Evolutionary conservation across 2,797 vertebrate genomes (phyloP).

Genomic region (Dallia pectoralis): DNA sequence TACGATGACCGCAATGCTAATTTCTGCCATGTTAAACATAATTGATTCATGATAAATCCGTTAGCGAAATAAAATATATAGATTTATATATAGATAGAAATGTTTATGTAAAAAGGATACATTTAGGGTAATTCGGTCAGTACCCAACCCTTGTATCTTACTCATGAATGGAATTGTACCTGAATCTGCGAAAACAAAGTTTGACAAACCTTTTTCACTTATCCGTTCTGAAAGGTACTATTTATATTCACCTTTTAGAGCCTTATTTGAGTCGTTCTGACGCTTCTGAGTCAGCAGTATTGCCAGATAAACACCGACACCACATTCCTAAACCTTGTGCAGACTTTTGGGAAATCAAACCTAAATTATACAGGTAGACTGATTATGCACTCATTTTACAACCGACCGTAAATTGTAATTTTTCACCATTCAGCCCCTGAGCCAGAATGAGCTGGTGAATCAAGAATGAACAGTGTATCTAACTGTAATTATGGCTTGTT

Average conservation of each 20-base stretch:
- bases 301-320: no score
- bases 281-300: no score
- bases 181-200: conserved; percentile 36
- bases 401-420: no score
- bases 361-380: background rate
- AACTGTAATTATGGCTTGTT: no score
- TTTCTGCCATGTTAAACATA: no score
- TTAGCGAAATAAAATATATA: no score
- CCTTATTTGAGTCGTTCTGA: background rate
- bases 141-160: conserved; percentile 32
- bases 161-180: conserved; percentile 23
- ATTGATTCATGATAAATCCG: no score
- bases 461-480: background rate
- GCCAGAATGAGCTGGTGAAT: background rate
- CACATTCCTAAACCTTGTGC: background rate
- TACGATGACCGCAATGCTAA: no score
- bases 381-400: no score
- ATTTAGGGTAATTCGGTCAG: background rate
- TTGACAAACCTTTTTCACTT: conserved; percentile 30
- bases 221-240: conserved; percentile 13
- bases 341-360: background rate
- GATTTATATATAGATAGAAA: no score
- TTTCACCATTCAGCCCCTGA: no score
- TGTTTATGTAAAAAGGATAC: no score
- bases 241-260: background rate